Base-by-base conservation (phyloP, 2,113 vertebrate species). In the Catagonus wagneri region DNA sequence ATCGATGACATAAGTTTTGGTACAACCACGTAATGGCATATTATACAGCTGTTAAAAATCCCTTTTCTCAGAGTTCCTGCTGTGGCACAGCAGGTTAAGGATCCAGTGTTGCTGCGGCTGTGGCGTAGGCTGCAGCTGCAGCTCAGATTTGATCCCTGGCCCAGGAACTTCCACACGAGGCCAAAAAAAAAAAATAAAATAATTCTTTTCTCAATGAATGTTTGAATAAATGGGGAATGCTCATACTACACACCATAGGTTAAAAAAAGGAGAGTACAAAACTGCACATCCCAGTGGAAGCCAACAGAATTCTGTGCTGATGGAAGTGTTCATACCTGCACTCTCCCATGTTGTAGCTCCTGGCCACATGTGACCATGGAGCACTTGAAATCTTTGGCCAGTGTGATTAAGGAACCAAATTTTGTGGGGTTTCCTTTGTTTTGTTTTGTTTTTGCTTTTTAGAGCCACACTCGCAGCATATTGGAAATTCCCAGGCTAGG, bases 331-430 rank as follows among this genome's bases (percentile, higher is more conserved):
- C 22, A 1, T 7, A 83, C 10, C 20, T 68, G 7, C 39, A 22
- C 3, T 0, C 7, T 14, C 39, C 6, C 13, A 8, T 23, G 16
- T 0, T 6, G 0, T 20, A 50, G 76, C 44, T 52, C 25, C n/a
- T 0, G 13, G 32, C 17, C 44, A 85, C 7, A 23, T 9, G 29
- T 44, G 39, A 93, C 15, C 34, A 34, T 15, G 13, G 32, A 92
- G 44, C 19, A 6, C 34, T 25, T 71, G 61, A 65, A 39, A 58
- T 78, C 61, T 65, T n/a, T 74, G 80, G 34, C 13, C 78, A 56
- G 50, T 71, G 56, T 32, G 39, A 71, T 78, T 89, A 11, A 89
- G 17, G 36, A 76, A 56, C 44, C 66, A 32, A 44, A 79, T 39
- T 87, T 61, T 92, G 34, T 44, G 44, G 44, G 8, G 44, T 44